phyloP scores from a whole-genome alignment of 2,888 invertebrate genomes.

The Drosophila rubida region DNA sequence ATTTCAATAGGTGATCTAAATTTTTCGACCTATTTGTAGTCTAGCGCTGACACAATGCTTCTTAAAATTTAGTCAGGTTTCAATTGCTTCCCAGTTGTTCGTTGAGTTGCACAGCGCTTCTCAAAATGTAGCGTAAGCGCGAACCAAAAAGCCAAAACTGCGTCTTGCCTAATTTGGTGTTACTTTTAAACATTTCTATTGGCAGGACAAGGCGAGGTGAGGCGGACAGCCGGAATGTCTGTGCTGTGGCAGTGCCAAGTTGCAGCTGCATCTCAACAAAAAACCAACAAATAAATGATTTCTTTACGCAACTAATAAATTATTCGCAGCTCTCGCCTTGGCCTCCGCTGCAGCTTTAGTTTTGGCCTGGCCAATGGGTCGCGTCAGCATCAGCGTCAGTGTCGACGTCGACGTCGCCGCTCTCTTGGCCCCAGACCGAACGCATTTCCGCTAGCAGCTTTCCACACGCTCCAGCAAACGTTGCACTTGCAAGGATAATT shows the following conservation, averaged over 20 bases:
- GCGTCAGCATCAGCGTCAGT: conserved; percentile 6
- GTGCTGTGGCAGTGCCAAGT: not conserved
- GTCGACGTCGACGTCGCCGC: not conserved
- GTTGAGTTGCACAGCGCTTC: not conserved
- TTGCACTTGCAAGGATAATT: conserved; percentile 73
- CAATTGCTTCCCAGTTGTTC: conserved; percentile 9
- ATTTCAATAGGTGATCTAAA: not conserved
- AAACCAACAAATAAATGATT: conserved; percentile 65
- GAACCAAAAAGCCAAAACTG: conserved; percentile 4
- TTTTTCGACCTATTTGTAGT: not conserved
- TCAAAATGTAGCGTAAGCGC: conserved; percentile 8
- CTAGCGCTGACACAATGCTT: not conserved
- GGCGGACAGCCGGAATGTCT: not conserved
- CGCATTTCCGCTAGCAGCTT: conserved; percentile 60
- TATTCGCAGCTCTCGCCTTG: conserved; percentile 56
- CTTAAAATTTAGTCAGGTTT: conserved; percentile 13
- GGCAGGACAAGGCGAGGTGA: too few species aligned
- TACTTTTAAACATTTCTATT: not conserved
- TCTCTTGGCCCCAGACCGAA: not conserved
- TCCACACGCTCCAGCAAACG: conserved; percentile 45
- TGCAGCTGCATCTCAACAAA: conserved; percentile 10
- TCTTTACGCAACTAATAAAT: conserved; percentile 75
- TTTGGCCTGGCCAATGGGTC: not conserved
- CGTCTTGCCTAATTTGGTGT: not conserved
- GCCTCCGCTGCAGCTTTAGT: conserved; percentile 11